Base-by-base conservation (phyloP, 2,113 vertebrate genomes). In the Taurulus bubalis region DNA sequence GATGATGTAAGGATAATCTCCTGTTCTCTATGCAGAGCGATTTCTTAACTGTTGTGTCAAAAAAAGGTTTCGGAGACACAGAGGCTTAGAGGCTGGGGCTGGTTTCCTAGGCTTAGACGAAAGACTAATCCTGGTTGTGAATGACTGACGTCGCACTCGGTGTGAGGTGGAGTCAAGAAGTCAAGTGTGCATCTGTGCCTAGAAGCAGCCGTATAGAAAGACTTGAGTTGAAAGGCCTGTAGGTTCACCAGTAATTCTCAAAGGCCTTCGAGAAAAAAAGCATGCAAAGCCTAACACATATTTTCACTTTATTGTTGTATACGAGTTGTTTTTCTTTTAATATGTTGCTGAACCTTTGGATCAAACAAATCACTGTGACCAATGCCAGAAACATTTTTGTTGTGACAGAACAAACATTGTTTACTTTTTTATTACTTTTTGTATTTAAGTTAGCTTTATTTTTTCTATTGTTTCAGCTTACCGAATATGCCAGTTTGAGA, bases 301-400 rank as follows among this genome's bases (percentile, higher is more conserved):
- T 72, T 76, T 84, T 91, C 65, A 85, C 67, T 82, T 88, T 77
- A 87, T 84, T 78, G 78, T 91, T 90, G 67, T 83, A 80, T 79
- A 84, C 82, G 69, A 60, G 74, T 89, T 89, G 63, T 71, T 91
- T 90, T 90, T 85, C 3, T 86, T 91, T 93, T 30, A 82, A 71
- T 85, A 77, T 30, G 70, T 91, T 87, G 88, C 88, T 90, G 84
- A 91, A 91, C 83, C 83, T 84, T 91, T 91, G 74, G 84, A 93
- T 93, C 82, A 91, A 93, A 92, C 83, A 91, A 93, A 95, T 93
- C 95, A 95, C 95, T 95, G 95, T 95, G 95, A 95, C 92, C 92
- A 92, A 94, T 85, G 90, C 85, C 90, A 91, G 89, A 94, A 91
- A 86, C 66, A 58, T 83, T 85, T 87, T 85, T 83, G 49, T 86